Base-by-base conservation (phyloP, 2,888 invertebrate species). In the Agrochola circellaris region DNA sequence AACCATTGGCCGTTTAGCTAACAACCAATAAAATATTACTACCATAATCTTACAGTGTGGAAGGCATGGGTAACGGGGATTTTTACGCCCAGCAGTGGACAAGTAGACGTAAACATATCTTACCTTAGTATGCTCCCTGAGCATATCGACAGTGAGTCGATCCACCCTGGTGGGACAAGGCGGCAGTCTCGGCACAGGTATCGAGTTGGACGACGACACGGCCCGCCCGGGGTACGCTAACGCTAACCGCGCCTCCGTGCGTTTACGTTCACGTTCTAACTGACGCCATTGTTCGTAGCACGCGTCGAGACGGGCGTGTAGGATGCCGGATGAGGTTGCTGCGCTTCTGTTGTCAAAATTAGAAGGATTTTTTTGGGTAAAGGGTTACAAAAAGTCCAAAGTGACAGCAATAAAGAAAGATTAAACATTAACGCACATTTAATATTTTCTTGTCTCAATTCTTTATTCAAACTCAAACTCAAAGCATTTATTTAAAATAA, bases 281-380 rank as follows among this genome's bases (percentile, higher is more conserved):
- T 98, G 98, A 69, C 98, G 97, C 96, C 98, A 98, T 88, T 98
- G 98, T 81, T 98, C 98, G 91, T 98, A 98, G 90, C 98, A 98
- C 73, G 98, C 98, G 91, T 98, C 98, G 9, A 98, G 95, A 1
- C 98, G 97, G 15, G 97, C 95, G 93, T 98, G 98, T 4, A 98
- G 96, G 54, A 98, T 97, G 51, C 97, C 97, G 0, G 97, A 97
- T 0, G 97, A 97, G 0, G 95, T 93, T 0, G 93, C 94, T 5
- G 95, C 93, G 70, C 96, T 89, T 94, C 97, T 94, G 97, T 93
- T 61, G 94, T n/a, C 30, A 48, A n/a, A n/a, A 23, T 56, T n/a
- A n/a, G 13, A 56, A n/a, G n/a, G 5, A 13, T n/a, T n/a, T n/a
- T n/a, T 56, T 56, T 0, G 4, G 13, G 1, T 6, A 11, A 54